Percentiles rank a stretch among this genome's conserved stretches.
These are phyloP conservation scores for Notarius quadriscutis DNA, from an alignment of 2,113 vertebrate species.

Conservation along the genomic window DNA sequence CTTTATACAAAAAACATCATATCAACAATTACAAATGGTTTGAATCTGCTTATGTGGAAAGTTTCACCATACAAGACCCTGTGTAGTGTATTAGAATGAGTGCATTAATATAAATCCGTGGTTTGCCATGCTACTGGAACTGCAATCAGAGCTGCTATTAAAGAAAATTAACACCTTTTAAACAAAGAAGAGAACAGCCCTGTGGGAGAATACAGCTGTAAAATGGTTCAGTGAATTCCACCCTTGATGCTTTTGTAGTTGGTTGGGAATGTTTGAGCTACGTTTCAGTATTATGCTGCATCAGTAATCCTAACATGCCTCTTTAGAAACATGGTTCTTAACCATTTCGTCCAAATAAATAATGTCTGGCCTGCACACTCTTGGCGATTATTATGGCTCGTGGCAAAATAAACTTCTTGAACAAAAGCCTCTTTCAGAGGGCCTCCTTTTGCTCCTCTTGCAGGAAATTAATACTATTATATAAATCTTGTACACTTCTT, in stretches of 20 bases:
- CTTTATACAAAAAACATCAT: neutral
- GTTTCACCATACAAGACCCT: neutral
- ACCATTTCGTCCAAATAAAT: neutral
- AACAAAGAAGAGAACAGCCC: neutral
- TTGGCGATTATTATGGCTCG: neutral
- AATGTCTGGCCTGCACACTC: neutral
- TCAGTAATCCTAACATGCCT: neutral
- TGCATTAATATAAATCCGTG: neutral
- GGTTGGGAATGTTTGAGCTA: neutral
- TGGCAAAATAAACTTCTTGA: neutral
- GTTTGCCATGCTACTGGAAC: neutral
- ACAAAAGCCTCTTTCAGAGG: conserved; percentile 31
- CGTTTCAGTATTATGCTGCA: neutral
- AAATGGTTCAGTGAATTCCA: neutral
- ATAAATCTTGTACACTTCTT: neutral
- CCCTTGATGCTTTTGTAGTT: neutral
- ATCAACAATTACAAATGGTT: neutral
- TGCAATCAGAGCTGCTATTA: neutral
- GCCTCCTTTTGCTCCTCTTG: neutral
- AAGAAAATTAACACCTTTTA: neutral
- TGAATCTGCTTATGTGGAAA: neutral
- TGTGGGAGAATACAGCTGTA: neutral
- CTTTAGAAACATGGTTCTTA: neutral
- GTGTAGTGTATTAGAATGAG: neutral
- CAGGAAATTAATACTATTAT: neutral